Percentiles rank a stretch among this genome's conserved stretches.
phyloP scores from a whole-genome alignment of 2,797 vertebrate genomes.

The Hippopotamyrus pictus region DNA sequence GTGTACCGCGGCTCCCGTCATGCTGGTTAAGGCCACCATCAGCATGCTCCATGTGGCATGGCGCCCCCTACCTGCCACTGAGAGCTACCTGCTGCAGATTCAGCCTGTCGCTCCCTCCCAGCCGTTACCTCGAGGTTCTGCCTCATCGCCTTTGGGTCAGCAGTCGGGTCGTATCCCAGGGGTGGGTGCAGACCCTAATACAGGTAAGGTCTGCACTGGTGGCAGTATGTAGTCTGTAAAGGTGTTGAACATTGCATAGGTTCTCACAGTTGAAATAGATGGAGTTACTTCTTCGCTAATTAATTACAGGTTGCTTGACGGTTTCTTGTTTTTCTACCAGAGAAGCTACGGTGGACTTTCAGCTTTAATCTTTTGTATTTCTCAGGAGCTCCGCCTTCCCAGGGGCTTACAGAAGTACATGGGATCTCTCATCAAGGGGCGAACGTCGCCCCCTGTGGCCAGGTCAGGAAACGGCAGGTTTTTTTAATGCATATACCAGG shows the following conservation, averaged over 20 bases:
- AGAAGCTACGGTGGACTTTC: neutral
- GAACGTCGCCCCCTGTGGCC: neutral
- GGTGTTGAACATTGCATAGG: neutral
- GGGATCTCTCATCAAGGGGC: neutral
- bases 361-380: neutral
- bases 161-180: neutral
- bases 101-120: slow-evolving; percentile 60
- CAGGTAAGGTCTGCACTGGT: slow-evolving; percentile 20
- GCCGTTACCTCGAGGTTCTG: neutral
- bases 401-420: neutral
- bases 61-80: slow-evolving; percentile 86
- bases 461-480: neutral
- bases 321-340: neutral
- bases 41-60: slow-evolving; percentile 89
- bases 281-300: neutral
- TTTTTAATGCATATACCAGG: neutral
- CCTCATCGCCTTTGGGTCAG: slow-evolving; percentile 1
- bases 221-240: neutral
- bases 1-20: slow-evolving; percentile 73
- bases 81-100: slow-evolving; percentile 85
- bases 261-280: neutral
- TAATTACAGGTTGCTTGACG: neutral
- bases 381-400: neutral
- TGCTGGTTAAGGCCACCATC: slow-evolving; percentile 87
- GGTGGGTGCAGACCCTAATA: slow-evolving; percentile 15